These are phyloP conservation scores for Ochropleura leucogaster DNA, from an alignment of 2,888 invertebrate species.

Conservation along the genomic window DNA sequence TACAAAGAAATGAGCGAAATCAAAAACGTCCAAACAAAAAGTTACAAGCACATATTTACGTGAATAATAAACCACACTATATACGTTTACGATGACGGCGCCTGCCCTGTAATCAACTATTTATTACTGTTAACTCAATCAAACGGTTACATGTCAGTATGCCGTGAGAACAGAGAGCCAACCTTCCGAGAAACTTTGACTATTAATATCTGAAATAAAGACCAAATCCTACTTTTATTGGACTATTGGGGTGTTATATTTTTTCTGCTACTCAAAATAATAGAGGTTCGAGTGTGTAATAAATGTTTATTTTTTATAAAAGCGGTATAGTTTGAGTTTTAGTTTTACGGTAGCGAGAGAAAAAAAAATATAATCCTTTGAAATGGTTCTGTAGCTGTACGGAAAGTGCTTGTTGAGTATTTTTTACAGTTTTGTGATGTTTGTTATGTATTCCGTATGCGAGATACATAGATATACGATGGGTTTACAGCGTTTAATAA, in stretches of 20 bases:
- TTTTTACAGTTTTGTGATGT: background rate
- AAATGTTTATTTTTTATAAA: conserved; percentile 77
- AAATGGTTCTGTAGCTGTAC: conserved; percentile 52
- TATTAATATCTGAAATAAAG: conserved; percentile 87
- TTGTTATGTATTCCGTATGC: background rate
- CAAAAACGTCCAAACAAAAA: conserved; percentile 44
- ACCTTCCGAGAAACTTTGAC: conserved; percentile 84
- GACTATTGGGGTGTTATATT: conserved; percentile 81
- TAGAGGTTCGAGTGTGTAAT: conserved; percentile 76
- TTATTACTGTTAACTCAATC: conserved; percentile 87
- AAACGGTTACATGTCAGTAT: conserved; percentile 76
- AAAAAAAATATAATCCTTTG: conserved; percentile 62
- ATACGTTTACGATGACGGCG: conserved; percentile 85
- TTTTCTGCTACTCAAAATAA: conserved; percentile 81
- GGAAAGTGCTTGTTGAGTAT: background rate
- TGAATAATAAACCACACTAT: conserved; percentile 83
- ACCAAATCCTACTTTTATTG: conserved; percentile 87
- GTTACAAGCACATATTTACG: conserved; percentile 75
- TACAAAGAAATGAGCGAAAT: conserved; percentile 40
- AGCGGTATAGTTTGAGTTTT: conserved; percentile 73
- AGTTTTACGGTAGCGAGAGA: conserved; percentile 77
- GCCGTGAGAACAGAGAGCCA: conserved; percentile 83
- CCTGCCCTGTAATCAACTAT: conserved; percentile 86
- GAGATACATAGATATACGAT: background rate
- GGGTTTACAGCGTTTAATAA: background rate